Evolutionary conservation across 2,797 vertebrate genomes (phyloP), one percentile per base, ranked within the genome.

Genomic region (Pipistrellus pygmaeus): DNA sequence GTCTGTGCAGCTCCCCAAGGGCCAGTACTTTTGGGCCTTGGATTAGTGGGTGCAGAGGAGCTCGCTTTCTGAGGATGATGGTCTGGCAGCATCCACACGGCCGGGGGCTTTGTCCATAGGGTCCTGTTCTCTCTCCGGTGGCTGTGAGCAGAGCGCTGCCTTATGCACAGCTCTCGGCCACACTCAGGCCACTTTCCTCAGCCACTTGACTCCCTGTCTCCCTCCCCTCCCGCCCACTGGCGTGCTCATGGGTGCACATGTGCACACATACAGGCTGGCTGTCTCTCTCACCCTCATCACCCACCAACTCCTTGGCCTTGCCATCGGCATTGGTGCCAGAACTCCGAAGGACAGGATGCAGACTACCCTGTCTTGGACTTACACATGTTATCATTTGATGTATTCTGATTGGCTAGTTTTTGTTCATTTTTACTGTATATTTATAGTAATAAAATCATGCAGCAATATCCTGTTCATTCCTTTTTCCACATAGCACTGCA

Each of bases 391-490:
- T 85, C 80, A 94, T 91, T 91, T 96, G 91, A 90, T 78, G 94
- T 92, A 80, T 35, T 92, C 84, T 85, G 93, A 81, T 73, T 92
- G 94, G 92, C 85, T 93, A 77, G 71, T 85, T 93, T 95, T 71
- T 46, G 75, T 93, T 83, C 7, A 12, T 97, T 97, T 97, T 97
- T 97, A 97, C 92, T 93, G 94, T 95, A 69, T 98, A 97, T 98
- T 98, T 98, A 97, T 97, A 98, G 96, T 96, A 98, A 98, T 98
- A 98, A 98, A 98, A 96, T 96, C 94, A 89, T 94, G 84, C 96
- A 97, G 97, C 97, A 96, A 96, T 94, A 93, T 12, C 73, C 27
- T 8, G n/a, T n/a, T 68, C n/a, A 11, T 12, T 27, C 11, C 68
- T 92, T 77, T 75, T 35, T 78, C 64, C 0, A 0, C 78, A 30